A percentile compares a stretch with the other conserved stretches of the same genome.
Evolutionary conservation across 2,888 invertebrate species (phyloP).

Genomic region (Dynastes maya): DNA sequence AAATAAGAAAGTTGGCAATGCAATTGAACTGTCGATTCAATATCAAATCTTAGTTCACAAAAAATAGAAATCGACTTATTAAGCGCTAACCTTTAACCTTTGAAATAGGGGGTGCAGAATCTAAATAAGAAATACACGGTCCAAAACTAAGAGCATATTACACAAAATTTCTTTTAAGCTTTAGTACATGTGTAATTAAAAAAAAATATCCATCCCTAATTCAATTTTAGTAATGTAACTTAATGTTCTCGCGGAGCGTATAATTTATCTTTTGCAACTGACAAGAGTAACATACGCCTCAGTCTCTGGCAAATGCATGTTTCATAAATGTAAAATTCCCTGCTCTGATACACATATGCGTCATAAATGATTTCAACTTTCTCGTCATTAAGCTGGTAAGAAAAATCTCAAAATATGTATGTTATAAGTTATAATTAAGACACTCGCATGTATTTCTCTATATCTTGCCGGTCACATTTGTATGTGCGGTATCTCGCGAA

Average conservation of each 20-base stretch:
- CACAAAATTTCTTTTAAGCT: too few relatives aligned
- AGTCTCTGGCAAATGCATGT: constrained; percentile 6
- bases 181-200: too few relatives aligned
- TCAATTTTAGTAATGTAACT: too few relatives aligned
- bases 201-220: too few relatives aligned
- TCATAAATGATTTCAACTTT: constrained; percentile 39
- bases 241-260: not conserved
- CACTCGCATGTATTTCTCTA: not conserved
- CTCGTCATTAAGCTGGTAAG: constrained; percentile 34
- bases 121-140: too few relatives aligned
- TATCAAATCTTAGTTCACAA: too few relatives aligned
- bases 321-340: constrained; percentile 32
- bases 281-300: not conserved
- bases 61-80: too few relatives aligned
- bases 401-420: constrained; percentile 35
- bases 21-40: too few relatives aligned
- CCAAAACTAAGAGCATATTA: too few relatives aligned
- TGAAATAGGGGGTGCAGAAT: too few relatives aligned
- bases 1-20: too few relatives aligned
- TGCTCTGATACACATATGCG: constrained; percentile 41
- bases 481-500: not conserved
- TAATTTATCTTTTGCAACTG: not conserved
- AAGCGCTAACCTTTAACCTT: too few relatives aligned
- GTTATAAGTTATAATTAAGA: not conserved
- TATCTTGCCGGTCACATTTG: not conserved